phyloP scores from a whole-genome alignment of 1,140 invertebrate species.

The Pseudomyrmex pallidus region DNA sequence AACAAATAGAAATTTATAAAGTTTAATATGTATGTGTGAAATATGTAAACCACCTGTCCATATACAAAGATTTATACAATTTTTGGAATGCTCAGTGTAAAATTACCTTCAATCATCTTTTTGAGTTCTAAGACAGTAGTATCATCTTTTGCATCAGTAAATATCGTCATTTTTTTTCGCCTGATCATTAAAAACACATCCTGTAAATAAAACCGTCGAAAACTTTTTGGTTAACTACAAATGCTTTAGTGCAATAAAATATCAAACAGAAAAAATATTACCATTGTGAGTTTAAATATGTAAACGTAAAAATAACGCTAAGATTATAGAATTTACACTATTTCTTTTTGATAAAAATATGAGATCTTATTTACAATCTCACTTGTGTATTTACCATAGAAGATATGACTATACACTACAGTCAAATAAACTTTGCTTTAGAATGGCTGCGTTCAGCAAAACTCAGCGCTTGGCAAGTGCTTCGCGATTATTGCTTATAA shows the following conservation, averaged over 20 bases:
- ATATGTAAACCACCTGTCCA: too few relatives aligned
- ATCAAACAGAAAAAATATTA: slow-evolving; percentile 30
- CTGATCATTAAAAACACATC: slow-evolving; percentile 99
- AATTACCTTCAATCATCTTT: slow-evolving; percentile 97
- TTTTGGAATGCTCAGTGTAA: too few relatives aligned
- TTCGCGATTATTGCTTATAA: too few relatives aligned
- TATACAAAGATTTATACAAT: not conserved
- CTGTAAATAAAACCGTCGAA: slow-evolving; percentile 83
- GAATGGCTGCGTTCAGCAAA: too few relatives aligned
- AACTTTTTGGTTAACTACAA: slow-evolving; percentile 38
- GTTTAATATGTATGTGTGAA: too few relatives aligned
- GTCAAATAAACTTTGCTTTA: too few relatives aligned
- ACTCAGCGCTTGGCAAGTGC: too few relatives aligned
- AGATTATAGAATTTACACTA: not conserved
- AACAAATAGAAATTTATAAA: too few relatives aligned
- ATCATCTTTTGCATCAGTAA: slow-evolving; percentile 98
- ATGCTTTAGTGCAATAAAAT: not conserved
- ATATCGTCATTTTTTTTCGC: slow-evolving; percentile 98
- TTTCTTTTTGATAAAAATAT: not conserved
- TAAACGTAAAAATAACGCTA: slow-evolving; percentile 46
- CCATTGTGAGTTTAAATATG: slow-evolving; percentile 65
- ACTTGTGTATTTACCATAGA: slow-evolving; percentile 55
- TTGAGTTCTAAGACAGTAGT: slow-evolving; percentile 97
- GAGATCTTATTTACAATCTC: not conserved
- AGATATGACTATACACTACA: too few relatives aligned